These are phyloP conservation scores for Setipinna tenuifilis DNA, from an alignment of 2,797 vertebrate genomes.

Conservation along the genomic window DNA sequence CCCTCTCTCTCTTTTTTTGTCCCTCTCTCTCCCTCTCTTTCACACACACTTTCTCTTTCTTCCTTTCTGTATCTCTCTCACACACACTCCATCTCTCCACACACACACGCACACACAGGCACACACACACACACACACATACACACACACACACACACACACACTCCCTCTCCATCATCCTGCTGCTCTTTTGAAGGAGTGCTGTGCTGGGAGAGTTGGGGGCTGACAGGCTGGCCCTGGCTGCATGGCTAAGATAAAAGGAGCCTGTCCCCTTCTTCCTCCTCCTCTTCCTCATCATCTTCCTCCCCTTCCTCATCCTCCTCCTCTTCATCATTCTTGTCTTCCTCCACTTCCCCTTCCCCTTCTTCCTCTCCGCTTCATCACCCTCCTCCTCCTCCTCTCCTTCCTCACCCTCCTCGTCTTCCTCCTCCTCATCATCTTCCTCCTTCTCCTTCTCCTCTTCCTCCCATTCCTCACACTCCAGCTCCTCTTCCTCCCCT, in stretches of 20 bases:
- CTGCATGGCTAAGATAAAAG: slow-evolving; percentile 40
- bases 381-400: slow-evolving; percentile 28
- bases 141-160: no score
- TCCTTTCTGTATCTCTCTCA: no score
- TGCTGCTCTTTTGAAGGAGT: slow-evolving; percentile 18
- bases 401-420: background rate
- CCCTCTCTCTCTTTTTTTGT: background rate
- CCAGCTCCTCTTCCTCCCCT: slow-evolving; percentile 21
- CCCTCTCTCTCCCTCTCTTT: background rate
- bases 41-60: no score
- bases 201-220: slow-evolving; percentile 28
- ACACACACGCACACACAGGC: no score
- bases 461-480: no score
- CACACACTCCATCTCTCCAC: no score
- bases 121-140: no score
- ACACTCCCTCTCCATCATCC: slow-evolving; percentile 16
- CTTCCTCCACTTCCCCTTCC: slow-evolving; percentile 25
- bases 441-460: slow-evolving; percentile 23
- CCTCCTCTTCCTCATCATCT: slow-evolving; percentile 7
- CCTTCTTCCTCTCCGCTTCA: slow-evolving; percentile 18
- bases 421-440: slow-evolving; percentile 7
- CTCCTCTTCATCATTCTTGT: background rate
- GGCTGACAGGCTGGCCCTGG: slow-evolving; percentile 12
- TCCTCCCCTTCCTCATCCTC: slow-evolving; percentile 25
- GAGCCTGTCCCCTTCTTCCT: slow-evolving; percentile 30